Conservation (phyloP, 2,113 vertebrate genomes). For the Gnathonemus longibarbis region DNA sequence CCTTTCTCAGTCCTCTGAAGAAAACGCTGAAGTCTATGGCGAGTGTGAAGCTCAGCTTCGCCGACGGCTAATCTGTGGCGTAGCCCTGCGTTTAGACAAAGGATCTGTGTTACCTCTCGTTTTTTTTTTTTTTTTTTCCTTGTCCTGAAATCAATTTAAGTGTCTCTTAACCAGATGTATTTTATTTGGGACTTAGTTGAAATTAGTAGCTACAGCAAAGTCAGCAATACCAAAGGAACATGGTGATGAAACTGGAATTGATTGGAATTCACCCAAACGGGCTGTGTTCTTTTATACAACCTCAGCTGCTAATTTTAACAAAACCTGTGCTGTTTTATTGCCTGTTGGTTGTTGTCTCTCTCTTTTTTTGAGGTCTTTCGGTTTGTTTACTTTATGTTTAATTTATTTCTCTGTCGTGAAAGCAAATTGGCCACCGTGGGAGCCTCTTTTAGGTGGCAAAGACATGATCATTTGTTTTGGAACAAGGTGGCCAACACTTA, state of each 20-base stretch:
- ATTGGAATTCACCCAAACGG: not conserved
- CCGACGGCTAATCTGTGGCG: not conserved
- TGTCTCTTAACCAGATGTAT: slow-evolving; percentile 61
- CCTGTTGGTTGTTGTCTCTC: slow-evolving; percentile 36
- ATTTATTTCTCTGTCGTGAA: slow-evolving; percentile 49
- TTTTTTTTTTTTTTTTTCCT: slow-evolving; percentile 48
- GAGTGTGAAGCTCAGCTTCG: not conserved
- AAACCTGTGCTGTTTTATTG: slow-evolving; percentile 49
- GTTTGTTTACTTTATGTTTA: slow-evolving; percentile 51
- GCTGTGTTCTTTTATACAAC: slow-evolving; percentile 22
- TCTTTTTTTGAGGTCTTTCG: slow-evolving; percentile 38
- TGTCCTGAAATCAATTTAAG: slow-evolving; percentile 60
- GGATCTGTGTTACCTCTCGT: not conserved
- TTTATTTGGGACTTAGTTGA: slow-evolving; percentile 60
- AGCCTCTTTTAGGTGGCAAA: slow-evolving; percentile 53
- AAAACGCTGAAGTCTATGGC: not conserved
- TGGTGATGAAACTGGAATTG: not conserved
- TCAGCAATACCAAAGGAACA: slow-evolving; percentile 15
- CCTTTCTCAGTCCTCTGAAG: not conserved
- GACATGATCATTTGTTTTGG: slow-evolving; percentile 52
- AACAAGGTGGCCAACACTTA: slow-evolving; percentile 25
- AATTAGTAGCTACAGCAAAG: slow-evolving; percentile 64
- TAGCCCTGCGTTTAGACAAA: not conserved
- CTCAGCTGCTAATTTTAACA: slow-evolving; percentile 67
- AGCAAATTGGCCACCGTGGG: slow-evolving; percentile 54